Conservation (phyloP, 2,113 vertebrate species). For the Cettia cetti region DNA sequence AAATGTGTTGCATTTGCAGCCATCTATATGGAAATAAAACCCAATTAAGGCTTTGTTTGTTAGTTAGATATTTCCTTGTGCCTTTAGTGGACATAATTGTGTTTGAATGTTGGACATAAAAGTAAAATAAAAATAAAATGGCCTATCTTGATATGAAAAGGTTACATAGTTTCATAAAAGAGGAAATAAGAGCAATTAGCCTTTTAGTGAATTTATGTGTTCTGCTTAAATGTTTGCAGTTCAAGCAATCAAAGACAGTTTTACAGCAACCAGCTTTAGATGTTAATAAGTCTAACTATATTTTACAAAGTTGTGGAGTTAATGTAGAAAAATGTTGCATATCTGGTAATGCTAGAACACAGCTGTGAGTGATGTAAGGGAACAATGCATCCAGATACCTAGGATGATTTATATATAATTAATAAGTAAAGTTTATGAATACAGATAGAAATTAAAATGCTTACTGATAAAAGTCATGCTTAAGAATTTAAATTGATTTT, state of each 20-base stretch:
- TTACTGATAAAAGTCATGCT: neutral
- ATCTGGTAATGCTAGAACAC: neutral
- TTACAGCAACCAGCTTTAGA: neutral
- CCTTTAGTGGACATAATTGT: neutral
- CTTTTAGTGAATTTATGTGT: neutral
- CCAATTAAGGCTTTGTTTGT: neutral
- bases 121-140: neutral
- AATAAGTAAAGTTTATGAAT: neutral
- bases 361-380: neutral
- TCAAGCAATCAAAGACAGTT: neutral
- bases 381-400: neutral
- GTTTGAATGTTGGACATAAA: neutral
- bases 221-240: neutral
- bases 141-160: neutral
- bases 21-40: neutral
- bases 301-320: neutral
- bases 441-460: neutral
- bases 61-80: neutral
- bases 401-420: neutral
- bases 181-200: neutral
- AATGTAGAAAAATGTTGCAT: neutral
- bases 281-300: neutral
- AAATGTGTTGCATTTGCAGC: neutral
- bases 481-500: constrained; percentile 13
- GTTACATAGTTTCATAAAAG: neutral